Evolutionary conservation across 1,140 invertebrate species (phyloP), one percentile per base, ranked within the genome.

Genomic region (Cydia strobilella): DNA sequence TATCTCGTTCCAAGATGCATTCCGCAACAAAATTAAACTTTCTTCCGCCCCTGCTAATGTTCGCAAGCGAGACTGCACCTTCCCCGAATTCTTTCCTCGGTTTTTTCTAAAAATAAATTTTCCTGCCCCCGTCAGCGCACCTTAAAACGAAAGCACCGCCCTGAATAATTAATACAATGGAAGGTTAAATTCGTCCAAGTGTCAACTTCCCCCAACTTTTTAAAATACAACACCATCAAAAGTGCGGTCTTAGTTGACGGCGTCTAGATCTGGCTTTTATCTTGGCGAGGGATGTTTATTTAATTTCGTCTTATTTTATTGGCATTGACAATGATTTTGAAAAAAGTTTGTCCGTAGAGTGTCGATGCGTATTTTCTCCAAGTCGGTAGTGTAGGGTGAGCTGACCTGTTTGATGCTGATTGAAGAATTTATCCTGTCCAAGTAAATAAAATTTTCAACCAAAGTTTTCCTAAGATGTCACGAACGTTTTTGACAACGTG

Each of bases 81-180:
- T 83, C 80, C 83, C 83, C 82, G 83, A 90, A 91, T 89, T 89
- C 87, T 84, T 87, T 89, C 78, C 75, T 80, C 79, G 78, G 48
- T 59, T 76, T 79, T 88, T 88, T 78, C 76, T 75, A 86, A 90
- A 15, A 91, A 91, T 88, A 89, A 92, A 92, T 92, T 91, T 88
- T 78, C 79, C 77, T 77, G 73, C 88, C 84, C 86, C 79, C 80
- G 73, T 84, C 77, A 85, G 77, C 86, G 82, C 88, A 90, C 89
- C 88, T 92, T 89, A 84, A 86, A 91, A 88, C 82, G 87, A 88
- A 87, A 84, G 87, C 88, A 83, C 83, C 87, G 81, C 86, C 85
- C 85, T 93, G 91, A 91, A 93, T 93, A 93, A 93, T 93, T 93
- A 91, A 93, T 91, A 93, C 88, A 91, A 91, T 90, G 86, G 86